phyloP scores from a whole-genome alignment of 2,113 vertebrate genomes.

The Sterrhoptilus dennistouni region DNA sequence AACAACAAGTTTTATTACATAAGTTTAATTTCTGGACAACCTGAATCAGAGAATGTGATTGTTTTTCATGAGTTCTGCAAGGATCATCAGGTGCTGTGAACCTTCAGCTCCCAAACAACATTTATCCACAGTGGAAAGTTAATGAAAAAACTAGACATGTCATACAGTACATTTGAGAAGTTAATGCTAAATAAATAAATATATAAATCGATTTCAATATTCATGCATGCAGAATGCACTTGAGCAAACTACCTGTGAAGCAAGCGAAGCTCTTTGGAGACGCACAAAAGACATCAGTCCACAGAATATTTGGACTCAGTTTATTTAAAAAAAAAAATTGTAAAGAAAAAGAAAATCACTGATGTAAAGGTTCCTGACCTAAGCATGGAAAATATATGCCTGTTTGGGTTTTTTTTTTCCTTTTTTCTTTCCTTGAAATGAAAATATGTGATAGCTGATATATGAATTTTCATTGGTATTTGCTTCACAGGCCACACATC shows the following conservation, averaged over 20 bases:
- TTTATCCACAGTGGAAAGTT: not conserved
- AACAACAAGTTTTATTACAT: not conserved
- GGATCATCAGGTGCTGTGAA: not conserved
- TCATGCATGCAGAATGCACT: not conserved
- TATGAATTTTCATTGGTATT: not conserved
- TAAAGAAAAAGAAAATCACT: not conserved
- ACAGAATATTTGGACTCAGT: not conserved
- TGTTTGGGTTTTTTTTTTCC: not conserved
- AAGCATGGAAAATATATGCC: not conserved
- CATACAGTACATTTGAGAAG: not conserved
- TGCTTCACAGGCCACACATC: not conserved
- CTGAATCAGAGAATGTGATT: not conserved
- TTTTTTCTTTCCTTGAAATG: not conserved
- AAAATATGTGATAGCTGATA: not conserved
- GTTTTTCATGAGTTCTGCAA: not conserved
- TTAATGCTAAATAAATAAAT: not conserved
- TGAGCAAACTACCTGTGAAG: not conserved
- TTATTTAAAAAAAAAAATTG: not conserved
- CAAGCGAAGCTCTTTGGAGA: not conserved
- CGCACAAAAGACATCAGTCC: not conserved
- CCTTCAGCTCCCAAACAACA: not conserved
- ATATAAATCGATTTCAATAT: not conserved
- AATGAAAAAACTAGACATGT: not conserved
- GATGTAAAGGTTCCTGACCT: not conserved
- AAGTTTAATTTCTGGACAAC: not conserved